These are phyloP conservation scores for Patella pellucida DNA, from an alignment of 2,888 invertebrate species.

Conservation along the genomic window DNA sequence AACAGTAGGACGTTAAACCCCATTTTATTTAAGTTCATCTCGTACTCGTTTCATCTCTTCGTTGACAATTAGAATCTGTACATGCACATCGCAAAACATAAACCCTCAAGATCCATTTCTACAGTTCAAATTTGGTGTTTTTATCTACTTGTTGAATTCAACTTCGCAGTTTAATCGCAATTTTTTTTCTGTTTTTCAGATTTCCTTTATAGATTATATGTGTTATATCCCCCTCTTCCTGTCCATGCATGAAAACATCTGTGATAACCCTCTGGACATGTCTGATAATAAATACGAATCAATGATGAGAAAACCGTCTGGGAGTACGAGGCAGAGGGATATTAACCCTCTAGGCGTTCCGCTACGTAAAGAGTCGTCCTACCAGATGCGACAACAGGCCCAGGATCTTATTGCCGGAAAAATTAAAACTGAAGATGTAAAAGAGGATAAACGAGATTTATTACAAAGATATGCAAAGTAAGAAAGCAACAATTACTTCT, in stretches of 20 bases:
- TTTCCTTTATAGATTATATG: conserved; percentile 69
- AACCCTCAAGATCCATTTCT: too few relatives aligned
- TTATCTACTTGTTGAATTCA: too few relatives aligned
- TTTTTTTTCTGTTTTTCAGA: conserved; percentile 48
- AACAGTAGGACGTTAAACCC: too few relatives aligned
- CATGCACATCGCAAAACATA: too few relatives aligned
- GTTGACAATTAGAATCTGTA: too few relatives aligned
- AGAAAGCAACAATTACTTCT: conserved; percentile 15
- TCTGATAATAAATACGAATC: conserved; percentile 61
- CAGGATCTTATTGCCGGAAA: conserved; percentile 58
- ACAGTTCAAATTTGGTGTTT: too few relatives aligned
- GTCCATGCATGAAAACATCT: conserved; percentile 70
- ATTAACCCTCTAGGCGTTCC: conserved; percentile 68
- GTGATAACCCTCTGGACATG: conserved; percentile 69
- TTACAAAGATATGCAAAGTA: conserved; percentile 55
- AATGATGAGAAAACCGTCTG: conserved; percentile 51
- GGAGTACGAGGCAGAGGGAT: conserved; percentile 61
- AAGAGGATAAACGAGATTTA: conserved; percentile 50
- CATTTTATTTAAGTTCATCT: too few relatives aligned
- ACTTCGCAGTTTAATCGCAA: too few relatives aligned
- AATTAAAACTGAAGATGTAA: conserved; percentile 42
- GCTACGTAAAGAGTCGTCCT: conserved; percentile 54
- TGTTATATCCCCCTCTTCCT: conserved; percentile 70
- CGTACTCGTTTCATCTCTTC: too few relatives aligned
- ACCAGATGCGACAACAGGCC: conserved; percentile 54